Evolutionary conservation across 2,888 invertebrate species (phyloP).

Genomic region (Argyresthia goedartella): DNA sequence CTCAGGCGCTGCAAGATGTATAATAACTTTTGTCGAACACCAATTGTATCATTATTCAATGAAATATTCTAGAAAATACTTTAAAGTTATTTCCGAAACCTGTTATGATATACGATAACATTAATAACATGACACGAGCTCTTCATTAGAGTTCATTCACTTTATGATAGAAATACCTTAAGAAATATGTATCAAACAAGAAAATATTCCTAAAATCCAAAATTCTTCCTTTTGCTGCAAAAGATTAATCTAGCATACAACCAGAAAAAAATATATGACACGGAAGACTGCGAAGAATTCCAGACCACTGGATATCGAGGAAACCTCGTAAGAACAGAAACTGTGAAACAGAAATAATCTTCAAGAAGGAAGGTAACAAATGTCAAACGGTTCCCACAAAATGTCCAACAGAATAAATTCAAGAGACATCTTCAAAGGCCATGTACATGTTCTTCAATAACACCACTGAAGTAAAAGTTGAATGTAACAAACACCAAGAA

Average conservation of each 20-base stretch:
- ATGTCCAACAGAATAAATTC: too few species aligned
- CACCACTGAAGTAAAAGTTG: too few species aligned
- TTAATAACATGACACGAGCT: constrained; percentile 6
- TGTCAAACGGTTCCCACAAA: too few species aligned
- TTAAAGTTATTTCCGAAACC: background rate
- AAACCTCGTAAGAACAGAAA: too few species aligned
- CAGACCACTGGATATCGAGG: too few species aligned
- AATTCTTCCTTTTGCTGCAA: constrained; percentile 7
- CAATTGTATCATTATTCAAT: constrained; percentile 10
- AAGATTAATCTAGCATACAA: constrained; percentile 6
- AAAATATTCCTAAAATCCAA: constrained; percentile 11
- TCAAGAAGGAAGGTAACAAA: too few species aligned
- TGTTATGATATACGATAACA: constrained; percentile 3
- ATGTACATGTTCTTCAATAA: too few species aligned
- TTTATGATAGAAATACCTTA: constrained; percentile 9
- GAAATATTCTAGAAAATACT: constrained; percentile 8
- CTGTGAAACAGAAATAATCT: too few species aligned
- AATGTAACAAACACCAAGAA: too few species aligned
- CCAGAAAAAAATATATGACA: too few species aligned
- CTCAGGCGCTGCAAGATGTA: constrained; percentile 8
- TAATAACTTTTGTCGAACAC: constrained; percentile 11
- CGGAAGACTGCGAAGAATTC: too few species aligned
- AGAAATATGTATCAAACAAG: constrained; percentile 5
- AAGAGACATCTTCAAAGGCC: too few species aligned
- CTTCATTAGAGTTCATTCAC: constrained; percentile 5